phyloP scores from a whole-genome alignment of 1,140 invertebrate species.

The Diorhabda elongata region DNA sequence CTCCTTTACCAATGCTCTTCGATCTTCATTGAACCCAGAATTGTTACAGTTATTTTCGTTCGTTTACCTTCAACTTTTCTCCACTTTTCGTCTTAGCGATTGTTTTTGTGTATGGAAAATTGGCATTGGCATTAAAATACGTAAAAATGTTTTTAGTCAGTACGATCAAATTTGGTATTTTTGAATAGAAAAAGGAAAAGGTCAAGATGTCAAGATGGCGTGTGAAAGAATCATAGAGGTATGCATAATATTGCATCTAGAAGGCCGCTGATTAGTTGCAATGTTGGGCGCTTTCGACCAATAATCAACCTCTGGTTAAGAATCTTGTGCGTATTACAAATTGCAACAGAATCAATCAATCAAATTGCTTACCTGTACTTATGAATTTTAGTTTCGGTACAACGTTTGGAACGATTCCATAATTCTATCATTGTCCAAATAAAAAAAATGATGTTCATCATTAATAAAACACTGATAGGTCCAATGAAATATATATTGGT shows the following conservation, averaged over 20 bases:
- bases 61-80: too few species aligned
- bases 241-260: not conserved
- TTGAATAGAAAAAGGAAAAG: not conserved
- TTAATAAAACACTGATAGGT: conserved; percentile 55
- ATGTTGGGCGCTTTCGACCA: not conserved
- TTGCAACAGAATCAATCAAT: not conserved
- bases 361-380: conserved; percentile 52
- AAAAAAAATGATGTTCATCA: conserved; percentile 57
- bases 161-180: too few species aligned
- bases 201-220: not conserved
- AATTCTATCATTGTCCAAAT: conserved; percentile 53
- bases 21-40: too few species aligned
- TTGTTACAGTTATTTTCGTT: too few species aligned
- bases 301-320: not conserved
- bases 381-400: conserved; percentile 50
- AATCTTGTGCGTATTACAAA: not conserved
- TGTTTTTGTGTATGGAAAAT: too few species aligned
- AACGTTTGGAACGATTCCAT: conserved; percentile 51
- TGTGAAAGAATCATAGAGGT: not conserved
- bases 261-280: not conserved
- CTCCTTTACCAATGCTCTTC: too few species aligned
- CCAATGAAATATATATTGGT: conserved; percentile 64
- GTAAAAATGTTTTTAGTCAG: too few species aligned
- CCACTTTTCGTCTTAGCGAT: too few species aligned
- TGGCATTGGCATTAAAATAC: too few species aligned